Evolutionary conservation across 2,113 vertebrate genomes (phyloP).

Genomic region (Solea solea): DNA sequence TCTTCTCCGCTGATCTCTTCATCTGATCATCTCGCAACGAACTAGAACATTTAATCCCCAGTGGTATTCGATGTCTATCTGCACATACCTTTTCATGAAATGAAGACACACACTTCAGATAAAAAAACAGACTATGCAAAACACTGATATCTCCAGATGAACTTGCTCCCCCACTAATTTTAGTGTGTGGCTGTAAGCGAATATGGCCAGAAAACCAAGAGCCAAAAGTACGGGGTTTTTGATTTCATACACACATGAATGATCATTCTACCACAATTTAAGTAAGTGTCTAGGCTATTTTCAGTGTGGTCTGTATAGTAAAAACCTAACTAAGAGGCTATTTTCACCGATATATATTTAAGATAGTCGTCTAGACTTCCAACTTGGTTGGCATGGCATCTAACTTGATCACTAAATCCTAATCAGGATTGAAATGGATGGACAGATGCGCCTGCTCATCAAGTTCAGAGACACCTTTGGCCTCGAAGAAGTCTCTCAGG

Average conservation of each 20-base stretch:
- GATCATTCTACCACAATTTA: background rate
- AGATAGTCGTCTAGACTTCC: conserved; percentile 16
- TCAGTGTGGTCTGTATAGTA: conserved; percentile 18
- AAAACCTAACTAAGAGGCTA: conserved; percentile 4
- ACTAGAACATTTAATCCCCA: conserved; percentile 24
- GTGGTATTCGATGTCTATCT: conserved; percentile 16
- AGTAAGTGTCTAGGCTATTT: too few species aligned
- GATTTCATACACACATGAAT: background rate
- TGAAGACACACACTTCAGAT: background rate
- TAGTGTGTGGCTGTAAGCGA: too few species aligned
- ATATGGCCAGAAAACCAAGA: too few species aligned
- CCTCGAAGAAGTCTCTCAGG: conserved; percentile 58
- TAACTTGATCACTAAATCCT: conserved; percentile 54
- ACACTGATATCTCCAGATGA: background rate
- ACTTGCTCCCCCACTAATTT: too few species aligned
- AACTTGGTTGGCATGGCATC: conserved; percentile 35
- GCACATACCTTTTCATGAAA: background rate
- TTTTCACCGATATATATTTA: conserved; percentile 12
- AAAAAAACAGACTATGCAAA: too few species aligned
- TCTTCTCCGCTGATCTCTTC: background rate
- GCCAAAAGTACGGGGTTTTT: too few species aligned
- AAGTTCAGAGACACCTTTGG: conserved; percentile 52
- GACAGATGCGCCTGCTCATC: conserved; percentile 65
- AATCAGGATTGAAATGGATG: conserved; percentile 58
- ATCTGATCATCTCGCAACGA: conserved; percentile 9